Base-by-base conservation (phyloP, 1,140 invertebrate species). In the Drosophila bocki region DNA sequence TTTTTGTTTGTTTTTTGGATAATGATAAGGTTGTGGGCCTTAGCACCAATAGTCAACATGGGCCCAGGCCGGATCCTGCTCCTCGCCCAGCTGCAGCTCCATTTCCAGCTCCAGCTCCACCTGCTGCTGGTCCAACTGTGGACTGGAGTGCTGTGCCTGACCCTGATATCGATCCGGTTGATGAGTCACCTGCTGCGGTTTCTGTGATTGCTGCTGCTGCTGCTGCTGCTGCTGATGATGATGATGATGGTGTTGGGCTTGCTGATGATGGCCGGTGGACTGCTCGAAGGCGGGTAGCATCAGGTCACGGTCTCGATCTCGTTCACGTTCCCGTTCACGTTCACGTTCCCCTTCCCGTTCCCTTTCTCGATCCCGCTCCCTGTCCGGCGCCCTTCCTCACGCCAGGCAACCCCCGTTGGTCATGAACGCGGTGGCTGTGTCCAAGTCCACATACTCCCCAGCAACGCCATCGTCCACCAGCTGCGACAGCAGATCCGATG, bases 351-450 rank as follows among this genome's bases (percentile, higher is more conserved):
- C 11, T 5, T 61, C 29, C 3, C 32, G 9, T 8, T 50, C n/a
- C n/a, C 50, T 37, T n/a, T 84, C 71, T 9, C 57, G 64, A 51
- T 82, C 81, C 42, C 39, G 69, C 42, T 71, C 69, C 67, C 44
- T 59, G 67, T 71, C 44, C 70, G 70, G 67, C 70, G 82, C 85
- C 75, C 71, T 72, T 76, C 80, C 85, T 92, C 85, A 92, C 90
- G 92, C 92, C 75, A 92, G 75, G 74, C 92, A 93, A 47, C 91
- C 84, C 29, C 86, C 84, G 47, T 93, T 93, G 32, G 85, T 81
- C 58, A 93, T 91, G 39, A 86, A 92, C 26, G 86, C 77, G 8
- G 88, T 78, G 51, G 91, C 78, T 37, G 85, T 82, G 50, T 93
- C 92, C 57, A 93, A 67, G 75, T 93, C 92, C 8, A 92, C 91